Evolutionary conservation across 2,113 vertebrate genomes (phyloP).

Genomic region (Bettongia penicillata): DNA sequence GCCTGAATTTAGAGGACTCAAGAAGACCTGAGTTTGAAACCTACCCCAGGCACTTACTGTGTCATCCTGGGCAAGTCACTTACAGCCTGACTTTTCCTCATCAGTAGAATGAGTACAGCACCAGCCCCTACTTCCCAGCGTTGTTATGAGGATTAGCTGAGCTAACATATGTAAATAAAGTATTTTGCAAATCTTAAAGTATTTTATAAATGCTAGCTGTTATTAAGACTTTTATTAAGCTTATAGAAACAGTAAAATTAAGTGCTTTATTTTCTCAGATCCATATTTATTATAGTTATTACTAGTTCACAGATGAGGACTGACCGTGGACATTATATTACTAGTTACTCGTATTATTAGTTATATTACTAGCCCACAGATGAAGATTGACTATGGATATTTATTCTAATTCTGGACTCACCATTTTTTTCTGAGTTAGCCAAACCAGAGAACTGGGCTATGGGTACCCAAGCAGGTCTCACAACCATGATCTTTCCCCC

Average conservation of each 20-base stretch:
- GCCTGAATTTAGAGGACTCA: neutral
- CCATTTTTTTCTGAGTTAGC: neutral
- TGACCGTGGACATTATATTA: neutral
- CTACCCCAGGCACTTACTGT: neutral
- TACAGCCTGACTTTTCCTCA: neutral
- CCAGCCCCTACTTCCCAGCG: neutral
- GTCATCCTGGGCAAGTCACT: neutral
- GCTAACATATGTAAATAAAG: no score
- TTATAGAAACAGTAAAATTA: neutral
- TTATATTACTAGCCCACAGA: neutral
- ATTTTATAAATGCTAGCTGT: neutral
- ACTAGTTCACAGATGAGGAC: neutral
- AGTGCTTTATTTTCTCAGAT: neutral
- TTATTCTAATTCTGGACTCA: neutral
- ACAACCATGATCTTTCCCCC: neutral
- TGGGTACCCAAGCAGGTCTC: neutral
- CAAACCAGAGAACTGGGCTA: neutral
- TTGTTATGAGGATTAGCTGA: neutral
- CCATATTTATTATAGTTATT: neutral
- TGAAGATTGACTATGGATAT: neutral
- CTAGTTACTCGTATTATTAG: neutral
- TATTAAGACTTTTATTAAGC: neutral
- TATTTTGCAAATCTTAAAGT: neutral
- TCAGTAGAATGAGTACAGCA: neutral
- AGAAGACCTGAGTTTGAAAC: neutral